These are phyloP conservation scores for Eonycteris spelaea DNA, from an alignment of 2,113 vertebrate species.

Conservation along the genomic window DNA sequence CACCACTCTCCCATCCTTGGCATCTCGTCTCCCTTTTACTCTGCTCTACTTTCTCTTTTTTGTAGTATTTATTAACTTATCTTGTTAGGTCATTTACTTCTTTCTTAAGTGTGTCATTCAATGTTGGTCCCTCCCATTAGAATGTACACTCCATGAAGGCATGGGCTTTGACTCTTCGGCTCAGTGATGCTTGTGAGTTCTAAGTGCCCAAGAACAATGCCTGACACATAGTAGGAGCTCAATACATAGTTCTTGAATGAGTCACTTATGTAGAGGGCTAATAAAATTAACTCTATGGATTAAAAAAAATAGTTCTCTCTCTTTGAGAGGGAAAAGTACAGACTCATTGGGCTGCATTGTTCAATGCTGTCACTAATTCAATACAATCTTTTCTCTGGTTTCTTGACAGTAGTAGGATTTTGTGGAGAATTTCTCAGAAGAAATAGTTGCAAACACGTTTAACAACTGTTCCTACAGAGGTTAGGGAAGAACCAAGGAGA, in stretches of 20 bases:
- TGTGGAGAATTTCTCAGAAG: not conserved
- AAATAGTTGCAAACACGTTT: not conserved
- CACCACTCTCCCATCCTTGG: not conserved
- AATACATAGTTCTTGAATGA: not conserved
- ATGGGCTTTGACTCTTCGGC: not conserved
- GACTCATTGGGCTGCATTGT: not conserved
- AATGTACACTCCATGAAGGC: not conserved
- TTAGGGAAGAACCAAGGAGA: not conserved
- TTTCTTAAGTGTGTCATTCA: not conserved
- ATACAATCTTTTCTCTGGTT: not conserved
- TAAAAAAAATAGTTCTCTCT: conserved; percentile 5
- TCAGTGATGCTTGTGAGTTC: not conserved
- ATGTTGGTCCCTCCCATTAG: not conserved
- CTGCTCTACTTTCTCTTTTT: not conserved
- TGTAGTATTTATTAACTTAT: not conserved
- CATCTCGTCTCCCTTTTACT: not conserved
- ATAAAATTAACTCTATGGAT: not conserved
- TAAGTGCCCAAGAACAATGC: not conserved
- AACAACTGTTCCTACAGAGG: not conserved
- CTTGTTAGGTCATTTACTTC: not conserved
- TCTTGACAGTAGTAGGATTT: conserved; percentile 1
- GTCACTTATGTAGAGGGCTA: not conserved
- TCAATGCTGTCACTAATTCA: not conserved
- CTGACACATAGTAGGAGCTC: not conserved
- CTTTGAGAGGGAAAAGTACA: not conserved